Percentiles rank a stretch among this genome's conserved stretches.
These are phyloP conservation scores for Alosa sapidissima DNA, from an alignment of 2,797 vertebrate species.

Conservation along the genomic window DNA sequence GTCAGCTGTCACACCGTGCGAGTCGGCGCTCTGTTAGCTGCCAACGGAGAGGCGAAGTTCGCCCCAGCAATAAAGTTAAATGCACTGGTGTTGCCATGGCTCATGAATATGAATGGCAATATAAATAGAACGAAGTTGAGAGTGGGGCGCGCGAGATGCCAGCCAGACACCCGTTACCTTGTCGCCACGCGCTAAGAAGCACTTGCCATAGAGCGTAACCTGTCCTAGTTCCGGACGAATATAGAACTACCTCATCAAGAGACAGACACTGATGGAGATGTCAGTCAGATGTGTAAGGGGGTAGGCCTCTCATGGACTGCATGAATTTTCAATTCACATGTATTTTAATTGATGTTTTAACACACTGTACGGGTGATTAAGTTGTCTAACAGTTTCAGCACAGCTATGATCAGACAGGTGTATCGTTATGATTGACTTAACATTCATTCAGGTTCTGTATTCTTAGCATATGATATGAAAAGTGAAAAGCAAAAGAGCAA, in stretches of 20 bases:
- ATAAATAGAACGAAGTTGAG: conserved; percentile 77
- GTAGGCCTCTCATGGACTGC: not conserved
- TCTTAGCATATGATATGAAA: not conserved
- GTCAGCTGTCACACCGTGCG: conserved; percentile 76
- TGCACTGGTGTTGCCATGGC: conserved; percentile 71
- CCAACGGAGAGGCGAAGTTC: conserved; percentile 66
- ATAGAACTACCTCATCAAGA: conserved; percentile 17
- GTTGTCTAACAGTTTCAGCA: not conserved
- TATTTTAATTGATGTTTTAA: not conserved
- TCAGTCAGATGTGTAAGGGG: not conserved
- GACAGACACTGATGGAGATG: not conserved
- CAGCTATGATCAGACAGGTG: not conserved
- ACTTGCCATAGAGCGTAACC: not conserved
- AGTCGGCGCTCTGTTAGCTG: conserved; percentile 77
- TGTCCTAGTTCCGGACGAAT: not conserved
- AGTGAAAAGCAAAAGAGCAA: not conserved
- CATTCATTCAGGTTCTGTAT: not conserved
- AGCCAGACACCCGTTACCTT: not conserved
- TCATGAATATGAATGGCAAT: conserved; percentile 81
- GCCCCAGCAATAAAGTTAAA: conserved; percentile 78
- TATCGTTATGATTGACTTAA: not conserved
- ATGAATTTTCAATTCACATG: not conserved
- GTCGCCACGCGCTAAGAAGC: not conserved
- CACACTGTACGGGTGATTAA: not conserved
- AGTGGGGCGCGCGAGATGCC: not conserved